Base-by-base conservation (phyloP, 2,113 vertebrate genomes). In the Microcebus griseorufus region DNA sequence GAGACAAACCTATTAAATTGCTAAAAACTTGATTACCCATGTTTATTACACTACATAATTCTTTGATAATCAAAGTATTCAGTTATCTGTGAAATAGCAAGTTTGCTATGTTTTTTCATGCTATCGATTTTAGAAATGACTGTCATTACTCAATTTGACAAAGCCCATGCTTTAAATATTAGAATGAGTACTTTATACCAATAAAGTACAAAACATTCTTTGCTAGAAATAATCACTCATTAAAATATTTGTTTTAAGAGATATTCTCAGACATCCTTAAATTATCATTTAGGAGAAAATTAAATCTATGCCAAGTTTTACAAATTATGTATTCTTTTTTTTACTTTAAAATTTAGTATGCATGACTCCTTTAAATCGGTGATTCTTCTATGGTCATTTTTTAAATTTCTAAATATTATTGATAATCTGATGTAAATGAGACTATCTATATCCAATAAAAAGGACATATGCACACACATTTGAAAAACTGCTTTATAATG, bases 91-190 rank as follows among this genome's bases (percentile, higher is more conserved):
- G 58, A 76, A 84, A 96, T 12, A 72, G 25, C 10, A 84, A 83
- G 17, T 87, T 81, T 83, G 32, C 58, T 55, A 55, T 83, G 0
- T 55, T 79, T 90, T 90, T 70, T 23, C 27, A 72, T 70, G 18
- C 29, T 62, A 85, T 88, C 60, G 76, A 3, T 93, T 96, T 91
- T 93, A 65, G 48, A 96, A 94, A 73, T 45, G 32, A 13, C 65
- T 93, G 11, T 72, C 42, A 87, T 48, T 75, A 84, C n/a, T 93
- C 76, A 65, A 23, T 60, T 48, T 48, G n/a, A 34, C 25, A 87
- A 84, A 95, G 16, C 34, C 9, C 2, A 65, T 25, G 2, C 16
- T 34, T 91, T 94, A 72, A 53, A 29, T 53, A 70, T 11, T 53
- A 93, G 27, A 53, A 72, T 64, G 32, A 88, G 10, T 25, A 70